Percentiles rank a stretch among this genome's conserved stretches.
phyloP scores from a whole-genome alignment of 2,113 vertebrate species.

The Anolis carolinensis region DNA sequence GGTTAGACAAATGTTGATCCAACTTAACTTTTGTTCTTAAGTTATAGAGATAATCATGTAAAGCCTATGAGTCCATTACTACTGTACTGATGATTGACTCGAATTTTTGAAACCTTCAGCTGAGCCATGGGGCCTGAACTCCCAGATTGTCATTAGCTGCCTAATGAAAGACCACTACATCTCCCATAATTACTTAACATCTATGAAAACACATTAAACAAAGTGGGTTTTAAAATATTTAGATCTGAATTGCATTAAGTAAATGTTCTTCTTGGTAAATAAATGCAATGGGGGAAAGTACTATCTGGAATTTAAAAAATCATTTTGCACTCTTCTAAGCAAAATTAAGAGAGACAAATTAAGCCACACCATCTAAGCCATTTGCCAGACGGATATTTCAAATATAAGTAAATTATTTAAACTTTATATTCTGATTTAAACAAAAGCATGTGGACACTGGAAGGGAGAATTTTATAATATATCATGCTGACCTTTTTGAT shows the following conservation, averaged over 20 bases:
- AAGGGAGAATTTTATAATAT: slow-evolving; percentile 18
- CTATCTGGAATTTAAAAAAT: slow-evolving; percentile 72
- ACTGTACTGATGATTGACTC: slow-evolving; percentile 70
- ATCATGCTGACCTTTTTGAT: slow-evolving; percentile 1
- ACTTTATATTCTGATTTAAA: slow-evolving; percentile 34
- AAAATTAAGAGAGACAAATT: slow-evolving; percentile 41
- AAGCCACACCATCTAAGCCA: slow-evolving; percentile 36
- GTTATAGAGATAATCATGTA: slow-evolving; percentile 71
- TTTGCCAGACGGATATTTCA: slow-evolving; percentile 50
- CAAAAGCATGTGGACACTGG: slow-evolving; percentile 2
- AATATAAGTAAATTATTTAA: slow-evolving; percentile 44
- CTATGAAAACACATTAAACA: slow-evolving; percentile 77
- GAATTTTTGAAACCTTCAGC: slow-evolving; percentile 70
- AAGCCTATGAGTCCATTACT: slow-evolving; percentile 70
- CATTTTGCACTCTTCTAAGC: slow-evolving; percentile 31
- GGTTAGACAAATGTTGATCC: slow-evolving; percentile 61
- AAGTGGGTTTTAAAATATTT: slow-evolving; percentile 78
- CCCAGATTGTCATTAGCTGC: slow-evolving; percentile 75
- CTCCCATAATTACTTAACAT: slow-evolving; percentile 77
- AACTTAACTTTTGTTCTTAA: slow-evolving; percentile 50
- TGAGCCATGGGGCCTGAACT: slow-evolving; percentile 73
- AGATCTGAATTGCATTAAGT: slow-evolving; percentile 76
- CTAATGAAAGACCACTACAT: slow-evolving; percentile 78
- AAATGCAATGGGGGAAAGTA: slow-evolving; percentile 68
- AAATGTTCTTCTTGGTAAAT: slow-evolving; percentile 77